Evolutionary conservation across 2,113 vertebrate species (phyloP).

Genomic region (Ochotona curzoniae): DNA sequence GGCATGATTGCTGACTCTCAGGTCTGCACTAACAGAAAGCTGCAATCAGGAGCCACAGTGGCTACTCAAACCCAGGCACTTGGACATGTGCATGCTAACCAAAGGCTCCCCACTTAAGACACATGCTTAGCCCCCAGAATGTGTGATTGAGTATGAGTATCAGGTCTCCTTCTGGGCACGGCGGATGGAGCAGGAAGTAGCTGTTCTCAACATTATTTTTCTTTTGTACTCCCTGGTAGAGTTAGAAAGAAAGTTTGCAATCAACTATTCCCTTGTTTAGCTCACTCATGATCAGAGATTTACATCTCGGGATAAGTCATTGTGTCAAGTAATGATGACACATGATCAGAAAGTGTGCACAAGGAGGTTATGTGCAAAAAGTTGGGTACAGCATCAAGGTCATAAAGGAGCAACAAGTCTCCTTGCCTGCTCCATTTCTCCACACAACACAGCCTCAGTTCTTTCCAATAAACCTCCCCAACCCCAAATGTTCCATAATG

Average conservation of each 20-base stretch:
- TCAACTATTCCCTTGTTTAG: neutral
- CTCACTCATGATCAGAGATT: neutral
- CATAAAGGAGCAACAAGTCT: neutral
- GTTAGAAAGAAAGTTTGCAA: neutral
- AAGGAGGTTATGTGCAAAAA: neutral
- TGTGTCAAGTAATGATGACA: neutral
- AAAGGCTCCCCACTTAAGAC: too few relatives aligned
- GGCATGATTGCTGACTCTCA: too few relatives aligned
- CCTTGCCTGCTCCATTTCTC: neutral
- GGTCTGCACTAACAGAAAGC: too few relatives aligned
- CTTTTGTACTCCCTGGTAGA: neutral
- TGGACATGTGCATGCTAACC: too few relatives aligned
- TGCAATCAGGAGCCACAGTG: too few relatives aligned
- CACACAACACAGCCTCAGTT: neutral
- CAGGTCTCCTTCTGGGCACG: rapidly evolving
- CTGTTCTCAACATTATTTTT: neutral
- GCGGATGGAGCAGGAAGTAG: too few relatives aligned
- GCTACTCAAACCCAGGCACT: too few relatives aligned
- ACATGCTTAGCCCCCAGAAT: too few relatives aligned
- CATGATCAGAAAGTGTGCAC: neutral
- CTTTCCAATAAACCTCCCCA: neutral
- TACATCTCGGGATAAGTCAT: neutral
- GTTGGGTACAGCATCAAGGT: neutral
- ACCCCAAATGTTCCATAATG: neutral
- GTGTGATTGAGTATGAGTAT: neutral